Conservation (phyloP, 1,140 invertebrate species). For the Papilio xuthus region DNA sequence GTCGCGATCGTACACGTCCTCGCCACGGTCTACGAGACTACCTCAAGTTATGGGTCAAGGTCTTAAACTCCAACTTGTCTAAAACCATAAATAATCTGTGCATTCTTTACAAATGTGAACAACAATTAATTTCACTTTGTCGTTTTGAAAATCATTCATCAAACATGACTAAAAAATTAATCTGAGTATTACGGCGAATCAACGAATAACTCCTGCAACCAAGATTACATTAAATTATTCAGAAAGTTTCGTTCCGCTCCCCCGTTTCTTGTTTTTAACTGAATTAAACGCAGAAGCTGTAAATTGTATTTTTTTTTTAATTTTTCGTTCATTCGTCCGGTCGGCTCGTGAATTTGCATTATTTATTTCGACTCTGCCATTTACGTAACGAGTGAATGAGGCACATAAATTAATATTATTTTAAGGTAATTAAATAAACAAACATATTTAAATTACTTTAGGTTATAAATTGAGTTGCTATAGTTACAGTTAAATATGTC, state of each 20-base stretch:
- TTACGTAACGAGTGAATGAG: constrained; percentile 26
- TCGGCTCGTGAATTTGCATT: constrained; percentile 16
- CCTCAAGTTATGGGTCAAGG: neutral
- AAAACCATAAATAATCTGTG: too few species aligned
- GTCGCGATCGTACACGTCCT: too few species aligned
- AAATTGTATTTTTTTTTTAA: constrained; percentile 29
- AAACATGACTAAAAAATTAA: constrained; percentile 1
- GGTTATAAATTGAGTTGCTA: too few species aligned
- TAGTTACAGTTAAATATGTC: too few species aligned
- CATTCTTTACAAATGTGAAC: neutral
- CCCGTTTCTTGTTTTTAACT: constrained; percentile 35
- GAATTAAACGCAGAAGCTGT: constrained; percentile 31
- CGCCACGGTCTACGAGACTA: too few species aligned
- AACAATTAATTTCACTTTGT: neutral
- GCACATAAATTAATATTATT: constrained; percentile 2
- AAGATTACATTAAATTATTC: constrained; percentile 37
- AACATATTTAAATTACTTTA: neutral
- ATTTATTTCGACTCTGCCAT: constrained; percentile 24
- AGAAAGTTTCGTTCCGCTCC: constrained; percentile 13
- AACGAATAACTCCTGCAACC: constrained; percentile 30
- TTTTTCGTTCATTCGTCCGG: constrained; percentile 14
- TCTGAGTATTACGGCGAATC: constrained; percentile 8
- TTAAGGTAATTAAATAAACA: neutral
- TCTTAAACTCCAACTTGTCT: neutral
- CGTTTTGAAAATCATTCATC: neutral